phyloP scores from a whole-genome alignment of 2,888 invertebrate species.

The Stegana nigrithorax region DNA sequence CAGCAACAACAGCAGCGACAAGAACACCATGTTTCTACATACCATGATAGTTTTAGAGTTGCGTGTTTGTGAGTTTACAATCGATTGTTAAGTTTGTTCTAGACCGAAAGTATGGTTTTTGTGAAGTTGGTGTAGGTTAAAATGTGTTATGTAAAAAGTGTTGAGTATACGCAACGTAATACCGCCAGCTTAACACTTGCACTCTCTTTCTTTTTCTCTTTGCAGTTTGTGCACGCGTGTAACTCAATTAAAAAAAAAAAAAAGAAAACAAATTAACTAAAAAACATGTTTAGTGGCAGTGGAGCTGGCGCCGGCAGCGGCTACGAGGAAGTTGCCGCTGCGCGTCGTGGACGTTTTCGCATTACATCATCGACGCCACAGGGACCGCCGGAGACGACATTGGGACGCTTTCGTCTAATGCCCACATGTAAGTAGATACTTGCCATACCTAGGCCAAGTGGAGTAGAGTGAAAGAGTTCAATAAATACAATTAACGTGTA shows the following conservation, averaged over 20 bases:
- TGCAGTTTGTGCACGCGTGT: slow-evolving; percentile 21
- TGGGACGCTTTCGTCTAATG: slow-evolving; percentile 68
- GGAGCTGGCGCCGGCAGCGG: slow-evolving; percentile 53
- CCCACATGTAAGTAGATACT: slow-evolving; percentile 63
- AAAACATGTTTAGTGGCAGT: slow-evolving; percentile 46
- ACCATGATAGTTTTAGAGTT: background rate
- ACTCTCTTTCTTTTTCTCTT: slow-evolving; percentile 1
- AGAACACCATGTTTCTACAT: background rate
- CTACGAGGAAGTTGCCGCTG: slow-evolving; percentile 66
- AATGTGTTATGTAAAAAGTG: background rate
- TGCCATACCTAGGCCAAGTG: no score
- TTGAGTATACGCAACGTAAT: background rate
- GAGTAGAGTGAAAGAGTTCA: background rate
- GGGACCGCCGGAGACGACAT: slow-evolving; percentile 67
- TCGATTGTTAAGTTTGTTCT: no score
- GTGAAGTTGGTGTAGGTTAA: background rate
- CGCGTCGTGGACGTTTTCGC: slow-evolving; percentile 71
- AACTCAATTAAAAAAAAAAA: slow-evolving; percentile 1
- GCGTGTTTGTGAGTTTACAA: no score
- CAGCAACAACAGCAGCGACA: background rate
- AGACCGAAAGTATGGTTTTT: no score
- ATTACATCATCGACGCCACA: slow-evolving; percentile 69
- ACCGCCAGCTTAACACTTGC: background rate
- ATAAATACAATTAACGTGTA: background rate
- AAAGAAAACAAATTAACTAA: background rate